These are phyloP conservation scores for Alligator sinensis DNA, from an alignment of 2,113 vertebrate species.

Conservation along the genomic window DNA sequence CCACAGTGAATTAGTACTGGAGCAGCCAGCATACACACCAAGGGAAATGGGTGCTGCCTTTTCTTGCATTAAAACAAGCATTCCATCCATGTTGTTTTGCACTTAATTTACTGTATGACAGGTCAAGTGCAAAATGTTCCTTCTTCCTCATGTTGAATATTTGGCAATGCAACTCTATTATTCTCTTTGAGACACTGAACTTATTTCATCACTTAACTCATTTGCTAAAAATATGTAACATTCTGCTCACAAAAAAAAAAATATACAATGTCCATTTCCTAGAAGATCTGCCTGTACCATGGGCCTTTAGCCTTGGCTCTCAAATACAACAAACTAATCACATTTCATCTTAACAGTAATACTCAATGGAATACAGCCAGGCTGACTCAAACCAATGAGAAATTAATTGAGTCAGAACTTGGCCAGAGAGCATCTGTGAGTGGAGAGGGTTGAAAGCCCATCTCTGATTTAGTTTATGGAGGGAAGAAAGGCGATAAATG, in stretches of 20 bases:
- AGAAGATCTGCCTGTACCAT: not conserved
- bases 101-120: not conserved
- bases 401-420: conserved; percentile 59
- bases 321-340: not conserved
- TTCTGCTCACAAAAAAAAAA: not conserved
- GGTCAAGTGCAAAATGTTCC: not conserved
- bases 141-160: no score
- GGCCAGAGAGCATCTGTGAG: conserved; percentile 41
- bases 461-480: conserved; percentile 50
- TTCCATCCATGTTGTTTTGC: not conserved
- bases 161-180: not conserved
- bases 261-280: not conserved
- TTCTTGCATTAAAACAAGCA: not conserved
- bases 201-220: not conserved
- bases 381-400: conserved; percentile 42
- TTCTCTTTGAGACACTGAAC: not conserved
- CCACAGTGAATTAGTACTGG: accelerated
- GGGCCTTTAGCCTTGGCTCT: not conserved
- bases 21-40: accelerated
- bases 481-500: conserved; percentile 44
- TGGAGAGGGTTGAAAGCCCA: conserved; percentile 25
- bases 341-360: not conserved
- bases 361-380: not conserved
- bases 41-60: accelerated
- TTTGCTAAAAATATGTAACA: not conserved